Base-by-base conservation (phyloP, 2,113 vertebrate genomes). In the Aphyosemion australe region DNA sequence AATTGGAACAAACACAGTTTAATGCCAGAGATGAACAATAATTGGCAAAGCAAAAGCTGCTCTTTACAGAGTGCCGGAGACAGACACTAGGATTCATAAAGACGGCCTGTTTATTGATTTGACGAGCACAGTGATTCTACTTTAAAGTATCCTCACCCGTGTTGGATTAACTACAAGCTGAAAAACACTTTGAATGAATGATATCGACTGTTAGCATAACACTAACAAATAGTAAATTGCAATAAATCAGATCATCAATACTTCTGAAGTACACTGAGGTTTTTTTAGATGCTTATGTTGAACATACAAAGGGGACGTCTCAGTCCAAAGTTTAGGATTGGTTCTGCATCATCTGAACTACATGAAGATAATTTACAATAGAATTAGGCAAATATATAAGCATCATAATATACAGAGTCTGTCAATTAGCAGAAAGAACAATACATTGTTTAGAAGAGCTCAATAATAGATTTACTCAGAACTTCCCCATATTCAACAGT, bases 1-100 rank as follows among this genome's bases (percentile, higher is more conserved):
- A 83, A 84, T 67, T 84, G 79, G 81, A 84, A 65, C 81, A 79
- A 82, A 77, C 18, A 39, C 18, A 39, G 56, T 76, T 65, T 78
- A 78, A 84, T 65, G 74, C 8, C 76, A 72, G 21, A 47, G 67
- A 69, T 60, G 20, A 19, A 60, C 32, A 60, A 65, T 60, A 49
- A 58, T 52, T 81, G 65, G 69, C 66, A 73, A 59, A 61, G 8
- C n/a, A 63, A 41, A 39, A 37, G 21, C 61, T 65, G 15, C 15
- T 58, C 72, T 48, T 62, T 53, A 21, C 15, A 59, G 20, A 67
- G 46, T 1, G 12, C 39, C 34, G 50, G 43, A 64, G 21, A 72
- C 51, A 49, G 18, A 52, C 59, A 51, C 42, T 47, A 26, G 14
- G 39, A 71, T 71, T 26, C 56, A 72, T 63, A 39, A 43, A 32